Evolutionary conservation across 1,140 invertebrate genomes (phyloP).

Genomic region (Drosophila tropicalis): DNA sequence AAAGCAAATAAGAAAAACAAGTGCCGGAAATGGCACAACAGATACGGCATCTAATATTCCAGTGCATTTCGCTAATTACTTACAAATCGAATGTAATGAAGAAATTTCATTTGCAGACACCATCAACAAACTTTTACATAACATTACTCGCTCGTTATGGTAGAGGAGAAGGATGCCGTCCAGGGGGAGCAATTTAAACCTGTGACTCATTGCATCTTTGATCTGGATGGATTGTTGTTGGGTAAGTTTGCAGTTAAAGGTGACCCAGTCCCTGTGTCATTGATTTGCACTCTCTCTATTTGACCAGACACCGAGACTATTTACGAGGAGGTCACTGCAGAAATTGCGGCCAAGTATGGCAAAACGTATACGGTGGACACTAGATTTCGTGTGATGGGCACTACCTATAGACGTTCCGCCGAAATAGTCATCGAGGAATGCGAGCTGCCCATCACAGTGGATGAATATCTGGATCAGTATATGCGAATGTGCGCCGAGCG

Average conservation of each 20-base stretch:
- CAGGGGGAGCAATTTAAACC: slow-evolving; percentile 83
- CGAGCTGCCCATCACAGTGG: slow-evolving; percentile 88
- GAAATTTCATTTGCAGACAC: background rate
- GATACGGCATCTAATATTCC: background rate
- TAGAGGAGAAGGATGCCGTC: background rate
- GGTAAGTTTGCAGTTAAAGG: slow-evolving; percentile 84
- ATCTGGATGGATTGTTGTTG: slow-evolving; percentile 92
- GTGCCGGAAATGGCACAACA: background rate
- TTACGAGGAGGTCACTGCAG: slow-evolving; percentile 39
- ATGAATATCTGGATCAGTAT: slow-evolving; percentile 88
- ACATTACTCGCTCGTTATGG: background rate
- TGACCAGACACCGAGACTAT: slow-evolving; percentile 82
- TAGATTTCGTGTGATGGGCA: slow-evolving; percentile 40
- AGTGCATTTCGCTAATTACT: background rate
- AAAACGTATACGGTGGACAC: slow-evolving; percentile 26
- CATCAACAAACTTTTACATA: slow-evolving; percentile 2
- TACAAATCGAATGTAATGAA: background rate
- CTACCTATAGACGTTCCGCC: slow-evolving; percentile 85
- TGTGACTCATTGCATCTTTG: slow-evolving; percentile 93
- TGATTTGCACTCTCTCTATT: slow-evolving; percentile 37
- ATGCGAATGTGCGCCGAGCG: slow-evolving; percentile 82
- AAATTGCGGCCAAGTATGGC: slow-evolving; percentile 41
- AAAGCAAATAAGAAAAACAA: background rate
- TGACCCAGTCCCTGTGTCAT: slow-evolving; percentile 43
- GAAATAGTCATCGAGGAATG: slow-evolving; percentile 89